Evolutionary conservation across 1,140 invertebrate genomes (phyloP).

Genomic region (Rhizoglyphus robini): DNA sequence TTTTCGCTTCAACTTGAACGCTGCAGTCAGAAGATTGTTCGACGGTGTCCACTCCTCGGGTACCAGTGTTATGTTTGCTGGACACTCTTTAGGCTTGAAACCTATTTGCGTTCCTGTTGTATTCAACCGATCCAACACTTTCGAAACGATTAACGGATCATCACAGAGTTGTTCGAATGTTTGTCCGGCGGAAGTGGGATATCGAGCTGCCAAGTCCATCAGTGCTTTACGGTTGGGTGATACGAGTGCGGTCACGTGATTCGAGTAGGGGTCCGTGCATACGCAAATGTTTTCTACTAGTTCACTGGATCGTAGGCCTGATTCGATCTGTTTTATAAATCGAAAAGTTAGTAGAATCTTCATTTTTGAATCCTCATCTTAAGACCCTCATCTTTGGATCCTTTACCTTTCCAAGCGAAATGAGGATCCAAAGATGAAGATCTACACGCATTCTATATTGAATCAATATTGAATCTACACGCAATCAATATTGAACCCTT

Average conservation of each 20-base stretch:
- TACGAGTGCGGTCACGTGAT: slow-evolving; percentile 72
- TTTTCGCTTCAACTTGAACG: slow-evolving; percentile 34
- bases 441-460: too few relatives aligned
- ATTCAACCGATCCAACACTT: neutral
- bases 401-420: slow-evolving; percentile 21
- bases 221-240: slow-evolving; percentile 60
- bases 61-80: slow-evolving; percentile 33
- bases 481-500: neutral
- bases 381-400: too few relatives aligned
- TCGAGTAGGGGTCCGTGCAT: slow-evolving; percentile 68
- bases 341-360: neutral
- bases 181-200: slow-evolving; percentile 32
- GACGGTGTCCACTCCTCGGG: slow-evolving; percentile 39
- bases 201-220: slow-evolving; percentile 50
- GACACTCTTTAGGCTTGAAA: slow-evolving; percentile 33
- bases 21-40: slow-evolving; percentile 40
- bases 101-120: neutral
- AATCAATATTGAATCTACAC: too few relatives aligned
- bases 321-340: slow-evolving; percentile 37
- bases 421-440: too few relatives aligned
- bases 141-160: slow-evolving; percentile 40
- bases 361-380: neutral
- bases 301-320: slow-evolving; percentile 78
- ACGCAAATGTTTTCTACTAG: slow-evolving; percentile 89
- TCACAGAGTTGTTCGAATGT: slow-evolving; percentile 53